These are phyloP conservation scores for Drosophila imparisetae DNA, from an alignment of 2,888 invertebrate species.

Conservation along the genomic window DNA sequence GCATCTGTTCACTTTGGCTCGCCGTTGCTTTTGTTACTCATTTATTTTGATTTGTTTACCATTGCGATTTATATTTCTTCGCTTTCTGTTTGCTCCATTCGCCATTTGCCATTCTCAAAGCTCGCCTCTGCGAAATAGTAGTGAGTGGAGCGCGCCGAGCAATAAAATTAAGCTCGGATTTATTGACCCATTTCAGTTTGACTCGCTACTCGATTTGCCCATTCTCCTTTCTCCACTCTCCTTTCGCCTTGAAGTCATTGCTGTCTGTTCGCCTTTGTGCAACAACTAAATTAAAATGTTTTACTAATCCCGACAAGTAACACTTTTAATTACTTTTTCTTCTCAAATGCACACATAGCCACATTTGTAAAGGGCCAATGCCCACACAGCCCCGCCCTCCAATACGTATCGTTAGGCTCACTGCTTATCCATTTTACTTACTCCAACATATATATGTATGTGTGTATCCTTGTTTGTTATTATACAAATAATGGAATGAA, in stretches of 20 bases:
- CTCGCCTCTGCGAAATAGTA: slow-evolving; percentile 30
- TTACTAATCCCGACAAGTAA: slow-evolving; percentile 77
- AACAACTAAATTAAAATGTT: slow-evolving; percentile 78
- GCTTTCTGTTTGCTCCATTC: slow-evolving; percentile 36
- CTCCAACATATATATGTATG: not conserved
- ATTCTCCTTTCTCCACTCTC: not conserved
- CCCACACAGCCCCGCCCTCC: not conserved
- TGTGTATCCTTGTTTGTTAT: slow-evolving; percentile 2
- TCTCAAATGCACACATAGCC: slow-evolving; percentile 57
- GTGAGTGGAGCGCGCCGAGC: slow-evolving; percentile 63
- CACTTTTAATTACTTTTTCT: slow-evolving; percentile 77
- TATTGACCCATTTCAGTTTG: slow-evolving; percentile 79
- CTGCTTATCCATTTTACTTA: slow-evolving; percentile 14
- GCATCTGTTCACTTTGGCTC: slow-evolving; percentile 33
- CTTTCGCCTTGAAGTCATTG: not conserved
- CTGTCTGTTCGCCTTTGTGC: slow-evolving; percentile 63
- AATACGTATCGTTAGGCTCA: slow-evolving; percentile 6
- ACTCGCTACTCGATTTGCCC: slow-evolving; percentile 49
- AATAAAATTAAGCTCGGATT: slow-evolving; percentile 80
- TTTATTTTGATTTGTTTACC: slow-evolving; percentile 81
- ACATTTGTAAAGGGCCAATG: slow-evolving; percentile 33
- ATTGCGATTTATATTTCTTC: slow-evolving; percentile 80
- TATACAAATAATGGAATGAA: not conserved
- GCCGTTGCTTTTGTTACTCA: slow-evolving; percentile 75
- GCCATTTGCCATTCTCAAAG: not conserved